Evolutionary conservation across 2,888 invertebrate species (phyloP), one percentile per base, ranked within the genome.

Genomic region (Falcaria lacertinaria): DNA sequence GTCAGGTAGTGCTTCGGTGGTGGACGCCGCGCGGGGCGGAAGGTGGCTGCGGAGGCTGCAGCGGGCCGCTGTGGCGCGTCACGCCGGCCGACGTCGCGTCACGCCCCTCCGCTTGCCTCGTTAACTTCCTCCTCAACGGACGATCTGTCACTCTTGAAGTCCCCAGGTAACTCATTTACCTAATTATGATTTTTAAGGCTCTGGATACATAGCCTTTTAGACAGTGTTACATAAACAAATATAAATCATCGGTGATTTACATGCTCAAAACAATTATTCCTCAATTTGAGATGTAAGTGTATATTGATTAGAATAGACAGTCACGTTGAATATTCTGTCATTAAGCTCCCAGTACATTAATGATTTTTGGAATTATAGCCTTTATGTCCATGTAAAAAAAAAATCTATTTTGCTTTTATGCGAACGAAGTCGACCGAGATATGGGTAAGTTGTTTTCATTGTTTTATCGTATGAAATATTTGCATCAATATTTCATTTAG

Each of bases 61-160:
- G 96, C 94, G 94, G 96, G 0, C 94, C 94, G 0, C 94, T 97
- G 79, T 95, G 95, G 82, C 91, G 97, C 47, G 97, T 98, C 16
- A 98, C 98, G 0, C 98, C 98, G 0, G 97, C 98, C 0, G 98
- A 98, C 82, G 98, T 98, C 0, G 98, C 98, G 57, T 98, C 98
- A 15, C 91, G 99, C 0, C 99, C 99, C 0, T 98, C 98, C 0
- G 96, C 98, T 0, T 99, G 99, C 75, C 90, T 99, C 41, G 99
- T 98, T 37, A 98, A 98, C 83, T 99, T 99, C 82, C 88, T 99
- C n/a, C 91, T 98, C 0, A 97, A 96, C 68, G 98, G 98, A 7
- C 91, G 97, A n/a, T 96, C 96, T 0, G 97, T 97, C 11, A 94
- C 97, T 90, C 83, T 98, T 39, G 98, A 98, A 86, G 96, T 97